Evolutionary conservation across 2,113 vertebrate genomes (phyloP), one percentile per base, ranked within the genome.

Genomic region (Triplophysa siluroides): DNA sequence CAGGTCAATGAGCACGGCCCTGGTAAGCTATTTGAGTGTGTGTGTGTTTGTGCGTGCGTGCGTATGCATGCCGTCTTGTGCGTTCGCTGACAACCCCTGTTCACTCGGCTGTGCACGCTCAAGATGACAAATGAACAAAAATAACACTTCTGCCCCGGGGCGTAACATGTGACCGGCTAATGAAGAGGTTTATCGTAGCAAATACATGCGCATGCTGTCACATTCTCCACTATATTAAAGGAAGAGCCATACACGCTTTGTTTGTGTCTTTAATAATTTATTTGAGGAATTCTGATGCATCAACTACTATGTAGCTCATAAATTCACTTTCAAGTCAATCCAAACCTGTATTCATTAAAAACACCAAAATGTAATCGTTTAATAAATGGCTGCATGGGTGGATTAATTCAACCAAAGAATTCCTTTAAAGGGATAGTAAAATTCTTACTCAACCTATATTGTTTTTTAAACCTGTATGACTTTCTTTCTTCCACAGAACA

Each of bases 101-200:
- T 61, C 73, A 81, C 78, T 81, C 33, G 50, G 76, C 75, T 83
- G 80, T 56, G 69, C 9, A 7, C 5, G 65, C 74, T 83, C 81
- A 78, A 78, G 73, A 85, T 85, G 81, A 85, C 81, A 85, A 85
- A 85, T 85, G 77, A 80, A 83, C 78, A 85, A 83, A 85, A 85
- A 78, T 83, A 85, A 83, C 79, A 79, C 71, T 69, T 52, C 65
- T 75, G 82, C 78, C 78, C 77, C 33, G 2, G 13, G 65, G 77
- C 58, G 60, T 47, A 33, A 58, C 63, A 72, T 80, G 78, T 80
- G 78, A 80, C 78, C 23, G 33, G 29, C 47, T 80, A 80, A 80
- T 80, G 70, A 80, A 80, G 78, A 80, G 78, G 78, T 66, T 80
- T 80, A 80, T 80, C 54, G 70, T 73, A 64, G 26, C 70, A 74